Evolutionary conservation across 2,888 invertebrate genomes (phyloP).

Genomic region (Melinaea menophilus): DNA sequence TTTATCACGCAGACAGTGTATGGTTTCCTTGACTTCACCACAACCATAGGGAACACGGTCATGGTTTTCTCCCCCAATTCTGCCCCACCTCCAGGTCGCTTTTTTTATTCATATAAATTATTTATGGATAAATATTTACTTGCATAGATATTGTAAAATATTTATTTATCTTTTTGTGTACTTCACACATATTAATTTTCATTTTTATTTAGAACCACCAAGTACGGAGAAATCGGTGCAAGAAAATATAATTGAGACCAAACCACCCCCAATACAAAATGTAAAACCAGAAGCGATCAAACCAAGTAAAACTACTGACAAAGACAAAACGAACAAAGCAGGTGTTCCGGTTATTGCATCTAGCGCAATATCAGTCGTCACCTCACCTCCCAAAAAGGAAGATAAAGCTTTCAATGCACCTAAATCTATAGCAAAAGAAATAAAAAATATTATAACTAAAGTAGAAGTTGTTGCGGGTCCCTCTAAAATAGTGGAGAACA

Average conservation of each 20-base stretch:
- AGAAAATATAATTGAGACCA: constrained; percentile 72
- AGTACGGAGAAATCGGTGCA: constrained; percentile 64
- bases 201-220: constrained; percentile 60
- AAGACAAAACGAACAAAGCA: constrained; percentile 62
- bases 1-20: constrained; percentile 93
- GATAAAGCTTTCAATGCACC: constrained; percentile 60
- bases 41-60: constrained; percentile 94
- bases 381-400: constrained; percentile 68
- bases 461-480: constrained; percentile 78
- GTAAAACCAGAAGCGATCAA: constrained; percentile 67
- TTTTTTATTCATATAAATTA: constrained; percentile 12
- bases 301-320: constrained; percentile 65
- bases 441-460: constrained; percentile 70
- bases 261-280: constrained; percentile 59
- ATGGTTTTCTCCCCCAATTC: constrained; percentile 97
- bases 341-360: constrained; percentile 56
- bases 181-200: constrained; percentile 19
- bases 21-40: constrained; percentile 95
- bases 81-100: constrained; percentile 82
- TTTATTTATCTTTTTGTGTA: neutral
- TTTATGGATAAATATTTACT: constrained; percentile 19
- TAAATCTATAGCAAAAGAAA: constrained; percentile 69
- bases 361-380: constrained; percentile 62
- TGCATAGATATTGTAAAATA: neutral
- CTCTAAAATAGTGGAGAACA: constrained; percentile 66